Conservation (phyloP, 2,113 vertebrate genomes). For the Balaenoptera acutorostrata region DNA sequence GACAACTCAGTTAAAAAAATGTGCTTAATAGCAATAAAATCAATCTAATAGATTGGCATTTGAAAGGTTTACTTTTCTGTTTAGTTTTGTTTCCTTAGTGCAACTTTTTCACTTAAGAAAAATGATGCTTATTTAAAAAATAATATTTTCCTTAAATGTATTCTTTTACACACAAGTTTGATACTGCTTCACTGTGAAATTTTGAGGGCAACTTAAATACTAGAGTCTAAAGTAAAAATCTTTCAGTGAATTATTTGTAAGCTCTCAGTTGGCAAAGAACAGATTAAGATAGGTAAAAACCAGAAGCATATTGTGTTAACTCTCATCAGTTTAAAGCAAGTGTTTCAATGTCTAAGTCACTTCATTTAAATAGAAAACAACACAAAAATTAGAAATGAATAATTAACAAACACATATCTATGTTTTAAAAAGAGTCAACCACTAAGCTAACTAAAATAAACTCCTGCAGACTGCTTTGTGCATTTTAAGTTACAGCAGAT, state of each 20-base stretch:
- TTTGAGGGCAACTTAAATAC: background rate
- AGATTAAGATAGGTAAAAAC: background rate
- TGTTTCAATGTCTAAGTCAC: background rate
- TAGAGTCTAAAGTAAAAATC: background rate
- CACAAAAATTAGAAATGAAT: conserved; percentile 39
- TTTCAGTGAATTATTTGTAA: conserved; percentile 3
- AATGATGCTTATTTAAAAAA: background rate
- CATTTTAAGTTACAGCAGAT: conserved; percentile 45
- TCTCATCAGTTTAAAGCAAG: conserved; percentile 32
- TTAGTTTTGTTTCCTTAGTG: background rate
- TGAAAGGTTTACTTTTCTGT: background rate
- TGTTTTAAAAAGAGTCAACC: conserved; percentile 34
- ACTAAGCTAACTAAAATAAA: background rate
- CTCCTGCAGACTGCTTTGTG: conserved; percentile 5
- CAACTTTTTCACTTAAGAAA: conserved; percentile 4
- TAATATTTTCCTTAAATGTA: conserved; percentile 6
- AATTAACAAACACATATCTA: background rate
- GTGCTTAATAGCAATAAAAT: background rate
- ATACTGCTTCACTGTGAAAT: background rate
- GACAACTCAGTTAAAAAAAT: conserved; percentile 5
- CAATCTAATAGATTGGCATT: background rate
- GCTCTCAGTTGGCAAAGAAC: background rate
- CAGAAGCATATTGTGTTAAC: conserved; percentile 8
- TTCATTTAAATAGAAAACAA: conserved; percentile 4
- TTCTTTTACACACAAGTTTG: background rate